Evolutionary conservation across 2,797 vertebrate species (phyloP).

Genomic region (Coilia nasus): DNA sequence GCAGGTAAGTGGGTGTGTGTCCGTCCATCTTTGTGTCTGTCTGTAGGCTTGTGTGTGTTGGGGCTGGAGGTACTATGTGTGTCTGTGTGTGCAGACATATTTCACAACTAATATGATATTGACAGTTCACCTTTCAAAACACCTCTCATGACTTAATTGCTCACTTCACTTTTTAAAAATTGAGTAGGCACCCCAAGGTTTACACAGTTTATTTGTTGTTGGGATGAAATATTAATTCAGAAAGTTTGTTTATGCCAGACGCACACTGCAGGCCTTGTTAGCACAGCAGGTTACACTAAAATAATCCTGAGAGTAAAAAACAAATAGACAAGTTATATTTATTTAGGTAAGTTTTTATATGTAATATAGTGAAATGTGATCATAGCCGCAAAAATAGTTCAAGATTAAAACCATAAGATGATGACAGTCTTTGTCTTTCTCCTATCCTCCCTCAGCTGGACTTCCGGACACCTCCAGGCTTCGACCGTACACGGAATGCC

Average conservation of each 20-base stretch:
- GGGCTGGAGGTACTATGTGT: no score
- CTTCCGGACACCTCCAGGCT: constrained; percentile 97
- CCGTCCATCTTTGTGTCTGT: no score
- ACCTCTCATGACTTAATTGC: neutral
- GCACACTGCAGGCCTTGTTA: neutral
- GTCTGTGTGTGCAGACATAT: neutral
- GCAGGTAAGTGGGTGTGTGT: constrained; percentile 80
- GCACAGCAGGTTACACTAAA: neutral
- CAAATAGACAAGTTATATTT: neutral
- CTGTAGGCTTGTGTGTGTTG: no score
- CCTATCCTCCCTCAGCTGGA: constrained; percentile 89
- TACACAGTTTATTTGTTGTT: neutral
- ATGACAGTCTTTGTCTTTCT: constrained; percentile 61
- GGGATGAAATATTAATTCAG: neutral
- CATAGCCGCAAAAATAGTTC: constrained; percentile 90
- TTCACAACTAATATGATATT: neutral
- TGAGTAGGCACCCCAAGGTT: neutral
- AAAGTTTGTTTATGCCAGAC: neutral
- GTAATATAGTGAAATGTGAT: constrained; percentile 79
- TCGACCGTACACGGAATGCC: constrained; percentile 95
- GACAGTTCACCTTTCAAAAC: neutral
- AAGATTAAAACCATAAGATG: constrained; percentile 93
- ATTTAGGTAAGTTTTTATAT: neutral
- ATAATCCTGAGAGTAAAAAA: neutral
- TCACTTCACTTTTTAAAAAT: neutral